Percentiles rank a stretch among this genome's conserved stretches.
These are phyloP conservation scores for Gambusia yucatana DNA, from an alignment of 2,797 vertebrate genomes.

Conservation along the genomic window DNA sequence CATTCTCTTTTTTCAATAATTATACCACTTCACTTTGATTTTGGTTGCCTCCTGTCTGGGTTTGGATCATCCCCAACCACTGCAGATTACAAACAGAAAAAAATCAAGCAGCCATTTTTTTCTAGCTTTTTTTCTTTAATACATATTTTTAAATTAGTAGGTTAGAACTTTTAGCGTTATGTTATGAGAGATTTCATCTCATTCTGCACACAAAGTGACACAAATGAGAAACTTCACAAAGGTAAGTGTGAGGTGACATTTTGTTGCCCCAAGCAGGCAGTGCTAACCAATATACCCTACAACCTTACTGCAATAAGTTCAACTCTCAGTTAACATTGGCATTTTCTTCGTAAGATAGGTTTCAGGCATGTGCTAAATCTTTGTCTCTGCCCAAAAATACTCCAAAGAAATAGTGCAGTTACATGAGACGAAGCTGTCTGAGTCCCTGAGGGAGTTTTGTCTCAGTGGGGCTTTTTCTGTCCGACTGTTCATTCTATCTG, in stretches of 20 bases:
- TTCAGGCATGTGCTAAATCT: neutral
- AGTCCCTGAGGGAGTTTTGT: conserved; percentile 33
- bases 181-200: neutral
- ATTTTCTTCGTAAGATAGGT: conserved; percentile 34
- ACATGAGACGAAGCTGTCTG: conserved; percentile 46
- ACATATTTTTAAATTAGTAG: neutral
- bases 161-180: neutral
- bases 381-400: conserved; percentile 9
- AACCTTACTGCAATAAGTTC: neutral
- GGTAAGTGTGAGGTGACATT: neutral
- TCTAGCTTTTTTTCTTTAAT: neutral
- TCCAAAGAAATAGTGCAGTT: conserved; percentile 33
- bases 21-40: neutral
- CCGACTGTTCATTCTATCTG: conserved; percentile 37
- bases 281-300: neutral
- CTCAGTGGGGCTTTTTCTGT: conserved; percentile 47
- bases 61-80: neutral
- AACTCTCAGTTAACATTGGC: conserved; percentile 9
- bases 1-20: neutral
- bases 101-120: neutral
- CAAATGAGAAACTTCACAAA: neutral
- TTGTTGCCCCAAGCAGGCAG: neutral
- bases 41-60: neutral
- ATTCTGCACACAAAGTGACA: neutral
- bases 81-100: neutral